Evolutionary conservation across 2,888 invertebrate genomes (phyloP).

Genomic region (Suillia variegata): DNA sequence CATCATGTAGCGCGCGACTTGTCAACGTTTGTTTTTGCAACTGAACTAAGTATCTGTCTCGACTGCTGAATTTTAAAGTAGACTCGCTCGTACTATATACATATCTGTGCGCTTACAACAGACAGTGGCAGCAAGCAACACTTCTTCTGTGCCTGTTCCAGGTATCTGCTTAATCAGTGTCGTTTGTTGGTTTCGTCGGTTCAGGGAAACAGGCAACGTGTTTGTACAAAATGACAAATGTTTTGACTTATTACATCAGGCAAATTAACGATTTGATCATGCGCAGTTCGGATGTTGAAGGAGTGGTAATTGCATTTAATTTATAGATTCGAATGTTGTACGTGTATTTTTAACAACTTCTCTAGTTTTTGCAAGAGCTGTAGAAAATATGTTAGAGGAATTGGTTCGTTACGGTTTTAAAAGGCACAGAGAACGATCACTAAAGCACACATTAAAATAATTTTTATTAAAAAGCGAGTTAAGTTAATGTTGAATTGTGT

Average conservation of each 20-base stretch:
- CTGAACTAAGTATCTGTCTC: too few species aligned
- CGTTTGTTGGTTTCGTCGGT: background rate
- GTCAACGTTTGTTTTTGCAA: background rate
- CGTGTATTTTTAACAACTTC: too few species aligned
- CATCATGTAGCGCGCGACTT: background rate
- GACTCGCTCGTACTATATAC: background rate
- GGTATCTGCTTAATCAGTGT: slow-evolving; percentile 4
- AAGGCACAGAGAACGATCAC: too few species aligned
- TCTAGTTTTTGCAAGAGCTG: too few species aligned
- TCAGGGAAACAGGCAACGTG: background rate
- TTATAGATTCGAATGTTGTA: background rate
- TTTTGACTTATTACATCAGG: slow-evolving; percentile 8
- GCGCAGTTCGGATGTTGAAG: background rate
- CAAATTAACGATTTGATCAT: slow-evolving; percentile 4
- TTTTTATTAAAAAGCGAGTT: too few species aligned
- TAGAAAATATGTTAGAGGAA: too few species aligned
- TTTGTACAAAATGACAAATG: slow-evolving; percentile 10
- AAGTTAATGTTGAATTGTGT: too few species aligned
- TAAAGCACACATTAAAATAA: too few species aligned
- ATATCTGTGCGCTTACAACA: background rate
- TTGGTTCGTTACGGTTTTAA: too few species aligned
- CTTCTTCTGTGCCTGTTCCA: background rate
- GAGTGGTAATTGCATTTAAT: slow-evolving; percentile 1
- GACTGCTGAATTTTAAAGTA: too few species aligned
- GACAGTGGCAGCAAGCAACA: slow-evolving; percentile 10